Evolutionary conservation across 2,888 invertebrate species (phyloP).

Genomic region (Agelastica alni): DNA sequence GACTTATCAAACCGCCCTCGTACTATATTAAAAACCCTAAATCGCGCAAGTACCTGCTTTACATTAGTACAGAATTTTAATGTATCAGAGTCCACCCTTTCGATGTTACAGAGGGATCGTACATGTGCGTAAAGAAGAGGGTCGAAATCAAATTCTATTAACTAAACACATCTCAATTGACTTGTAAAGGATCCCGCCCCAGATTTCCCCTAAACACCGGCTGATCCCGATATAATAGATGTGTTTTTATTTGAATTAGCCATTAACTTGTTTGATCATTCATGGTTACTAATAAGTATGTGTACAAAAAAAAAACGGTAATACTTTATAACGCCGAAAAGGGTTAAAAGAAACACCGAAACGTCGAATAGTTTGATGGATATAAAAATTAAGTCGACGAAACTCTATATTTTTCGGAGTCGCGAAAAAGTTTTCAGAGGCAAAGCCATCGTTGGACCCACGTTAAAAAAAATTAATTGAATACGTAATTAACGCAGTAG

Average conservation of each 20-base stretch:
- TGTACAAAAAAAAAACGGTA: no score
- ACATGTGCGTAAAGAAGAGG: slow-evolving; percentile 14
- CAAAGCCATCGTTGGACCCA: no score
- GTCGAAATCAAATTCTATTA: slow-evolving; percentile 39
- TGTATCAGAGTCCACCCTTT: not conserved
- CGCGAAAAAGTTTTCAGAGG: no score
- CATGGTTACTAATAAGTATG: no score
- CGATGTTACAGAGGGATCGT: not conserved
- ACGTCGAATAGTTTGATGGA: no score
- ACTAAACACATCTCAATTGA: slow-evolving; percentile 43
- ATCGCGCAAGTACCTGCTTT: not conserved
- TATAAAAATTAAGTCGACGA: no score
- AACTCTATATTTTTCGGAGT: no score
- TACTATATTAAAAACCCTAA: no score
- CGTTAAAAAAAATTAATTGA: slow-evolving; percentile 7
- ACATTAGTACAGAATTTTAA: not conserved
- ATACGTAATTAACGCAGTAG: slow-evolving; percentile 9
- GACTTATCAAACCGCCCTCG: no score
- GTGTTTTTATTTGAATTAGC: slow-evolving; percentile 29
- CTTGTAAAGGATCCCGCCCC: slow-evolving; percentile 39
- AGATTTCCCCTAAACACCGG: slow-evolving; percentile 38
- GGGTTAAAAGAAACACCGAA: no score
- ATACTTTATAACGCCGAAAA: no score
- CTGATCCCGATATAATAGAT: slow-evolving; percentile 32
- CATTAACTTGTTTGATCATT: slow-evolving; percentile 31